Evolutionary conservation across 64 coral and sea anemone species (phyloP), one percentile per base, ranked within the genome.

Genomic region (Actinia equina): DNA sequence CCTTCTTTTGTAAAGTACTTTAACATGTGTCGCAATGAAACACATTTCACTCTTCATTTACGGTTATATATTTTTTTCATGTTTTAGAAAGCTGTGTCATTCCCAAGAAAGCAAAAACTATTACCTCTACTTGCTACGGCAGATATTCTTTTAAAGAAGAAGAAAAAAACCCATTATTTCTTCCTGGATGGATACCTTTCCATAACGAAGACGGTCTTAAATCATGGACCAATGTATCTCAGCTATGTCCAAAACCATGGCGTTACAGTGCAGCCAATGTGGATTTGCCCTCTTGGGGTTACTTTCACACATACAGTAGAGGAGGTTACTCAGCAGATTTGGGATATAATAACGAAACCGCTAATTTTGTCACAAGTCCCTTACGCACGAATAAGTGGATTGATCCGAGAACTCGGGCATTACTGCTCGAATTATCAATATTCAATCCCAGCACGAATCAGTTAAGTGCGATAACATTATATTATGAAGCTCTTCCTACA

Each of bases 271-370:
- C 80, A 52, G 67, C 60, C 41, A 46, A 25, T 13, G 85, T 42
- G 12, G 83, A 62, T 43, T 26, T 11, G 22, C 65, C 64, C 0
- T 57, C 88, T 9, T 77, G 44, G 62, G 93, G 85, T 0, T 53
- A 60, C 9, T 83, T 84, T 63, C 52, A 46, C 9, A 30, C 18
- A 16, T 94, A 94, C 74, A 58, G 83, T n/a, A 89, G 93, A 5
- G 93, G 93, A 17, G 93, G 93, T n/a, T 94, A 94, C 41, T 41
- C 79, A 6, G 89, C 93, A n/a, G 85, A 88, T 22, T 44, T 94
- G 7, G 89, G 93, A 3, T 94, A 94, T 41, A 77, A 91, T 17
- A 62, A 84, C 5, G 53, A 41, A 30, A 94, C 93, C 0, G 77
- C 85, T 41, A 6, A 17, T 7, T 11, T 55, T 15, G 89, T 94